Base-by-base conservation (phyloP, 23 tunicate genomes). In the Botrylloides violaceus region DNA sequence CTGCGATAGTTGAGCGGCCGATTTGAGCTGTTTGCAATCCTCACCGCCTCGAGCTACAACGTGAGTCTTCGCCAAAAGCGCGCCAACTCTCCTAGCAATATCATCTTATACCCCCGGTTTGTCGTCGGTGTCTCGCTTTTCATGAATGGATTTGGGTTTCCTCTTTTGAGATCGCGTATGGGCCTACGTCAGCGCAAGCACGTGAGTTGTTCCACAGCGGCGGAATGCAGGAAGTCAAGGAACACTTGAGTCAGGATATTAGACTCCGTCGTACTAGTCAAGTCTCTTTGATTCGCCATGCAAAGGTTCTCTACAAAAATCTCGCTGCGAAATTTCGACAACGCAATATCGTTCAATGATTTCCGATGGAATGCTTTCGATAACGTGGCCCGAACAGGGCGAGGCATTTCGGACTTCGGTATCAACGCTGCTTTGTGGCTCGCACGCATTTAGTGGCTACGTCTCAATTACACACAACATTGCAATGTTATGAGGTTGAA, bases 231-330 rank as follows among this genome's bases (percentile, higher is more conserved):
- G 74, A 68, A 68, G 58, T 56, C 12, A 12, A 39, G 74, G 74
- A 68, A 68, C 26, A 38, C 74, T 39, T 68, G 49, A 68, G 9
- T 20, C 74, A 68, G 74, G 74, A 68, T 68, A 68, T 68, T 68
- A 56, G 61, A 68, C 58, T 37, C 30, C 26, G 5, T 25, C 65
- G 26, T 27, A 18, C 65, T 27, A 23, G n/a, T 60, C 15, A 60
- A 9, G 53, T 9, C 53, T 43, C 15, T 43, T n/a, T n/a, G n/a
- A n/a, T n/a, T n/a, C n/a, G n/a, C n/a, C n/a, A n/a, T n/a, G n/a
- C n/a, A n/a, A n/a, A n/a, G n/a, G n/a, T n/a, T n/a, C n/a, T n/a
- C n/a, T n/a, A n/a, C n/a, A n/a, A n/a, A n/a, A n/a, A n/a, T n/a
- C n/a, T 43, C 15, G 53, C 53, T 43, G 53, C 53, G 15, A 9